Evolutionary conservation across 2,113 vertebrate genomes (phyloP), one percentile per base, ranked within the genome.

Genomic region (Felis catus): DNA sequence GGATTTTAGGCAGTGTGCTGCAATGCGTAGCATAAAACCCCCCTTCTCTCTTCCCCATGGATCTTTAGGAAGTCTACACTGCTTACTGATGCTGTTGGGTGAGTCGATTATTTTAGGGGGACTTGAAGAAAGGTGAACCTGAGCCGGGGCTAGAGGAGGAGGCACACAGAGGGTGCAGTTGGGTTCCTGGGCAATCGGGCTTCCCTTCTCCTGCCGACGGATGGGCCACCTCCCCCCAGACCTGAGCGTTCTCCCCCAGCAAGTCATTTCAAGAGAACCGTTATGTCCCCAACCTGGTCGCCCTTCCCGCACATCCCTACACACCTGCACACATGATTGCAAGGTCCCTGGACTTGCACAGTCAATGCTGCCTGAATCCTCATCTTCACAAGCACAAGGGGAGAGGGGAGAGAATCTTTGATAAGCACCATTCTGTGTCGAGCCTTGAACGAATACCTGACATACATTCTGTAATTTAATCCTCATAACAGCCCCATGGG

Each of bases 191-290:
- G 90, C 39, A 51, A 21, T 63, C 8, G 29, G 21, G 48, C 16
- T 33, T 33, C 33, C 48, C 25, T 39, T 25, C n/a, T 51, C 5
- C 0, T 0, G 4, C 1, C 10, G 61, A 61, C 16, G 25, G 48
- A 36, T 0, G 10, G 6, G 61, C 53, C 45, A 19, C 33, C 39
- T 51, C 25, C 19, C 53, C 61, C 14, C 55, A 71, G 48, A 18
- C 33, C 8, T 31, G 31, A 16, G 65, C n/a, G 27, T 33, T 53
- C 39, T 70, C 68, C 82, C n/a, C 41, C 48, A 65, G 55, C n/a
- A 80, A 31, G 31, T 82, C 66, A 58, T 58, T 88, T 95, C 65
- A 61, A 83, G 74, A 74, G 55, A 61, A 16, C 2, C 0, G 3
- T 70, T 70, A 27, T 48, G 8, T 36, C 58, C 48, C 8, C 13